phyloP scores from a whole-genome alignment of 2,113 vertebrate species.

The Pyrgilauda ruficollis region DNA sequence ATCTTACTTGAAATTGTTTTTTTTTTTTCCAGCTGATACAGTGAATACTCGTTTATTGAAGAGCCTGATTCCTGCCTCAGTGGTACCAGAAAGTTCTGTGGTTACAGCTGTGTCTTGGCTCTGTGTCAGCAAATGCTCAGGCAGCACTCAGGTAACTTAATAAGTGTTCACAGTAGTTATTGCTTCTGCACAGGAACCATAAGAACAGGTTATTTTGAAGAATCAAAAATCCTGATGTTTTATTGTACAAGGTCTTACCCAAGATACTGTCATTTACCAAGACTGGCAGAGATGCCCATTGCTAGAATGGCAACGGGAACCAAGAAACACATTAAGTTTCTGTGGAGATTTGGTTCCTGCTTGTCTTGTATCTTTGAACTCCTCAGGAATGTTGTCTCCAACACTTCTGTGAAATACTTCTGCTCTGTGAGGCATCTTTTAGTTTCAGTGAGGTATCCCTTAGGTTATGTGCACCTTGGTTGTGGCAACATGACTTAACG shows the following conservation, averaged over 20 bases:
- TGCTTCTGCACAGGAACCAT: background rate
- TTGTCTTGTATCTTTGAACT: background rate
- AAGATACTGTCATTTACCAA: background rate
- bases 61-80: conserved; percentile 83
- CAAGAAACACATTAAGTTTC: background rate
- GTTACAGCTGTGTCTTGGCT: conserved; percentile 85
- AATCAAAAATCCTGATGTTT: background rate
- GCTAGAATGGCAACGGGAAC: background rate
- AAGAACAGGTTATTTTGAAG: background rate
- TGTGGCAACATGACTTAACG: rapidly evolving
- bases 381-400: background rate
- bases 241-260: background rate
- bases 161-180: background rate
- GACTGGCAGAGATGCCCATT: background rate
- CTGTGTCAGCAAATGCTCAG: conserved; percentile 79
- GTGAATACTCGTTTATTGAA: conserved; percentile 81
- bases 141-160: conserved; percentile 79
- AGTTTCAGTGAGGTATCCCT: background rate
- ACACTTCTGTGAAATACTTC: background rate
- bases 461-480: background rate
- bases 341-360: background rate
- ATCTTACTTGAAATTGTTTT: background rate
- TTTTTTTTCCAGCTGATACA: conserved; percentile 67
- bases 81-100: conserved; percentile 81
- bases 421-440: background rate